phyloP scores from a whole-genome alignment of 2,113 vertebrate genomes.

The Channa argus region DNA sequence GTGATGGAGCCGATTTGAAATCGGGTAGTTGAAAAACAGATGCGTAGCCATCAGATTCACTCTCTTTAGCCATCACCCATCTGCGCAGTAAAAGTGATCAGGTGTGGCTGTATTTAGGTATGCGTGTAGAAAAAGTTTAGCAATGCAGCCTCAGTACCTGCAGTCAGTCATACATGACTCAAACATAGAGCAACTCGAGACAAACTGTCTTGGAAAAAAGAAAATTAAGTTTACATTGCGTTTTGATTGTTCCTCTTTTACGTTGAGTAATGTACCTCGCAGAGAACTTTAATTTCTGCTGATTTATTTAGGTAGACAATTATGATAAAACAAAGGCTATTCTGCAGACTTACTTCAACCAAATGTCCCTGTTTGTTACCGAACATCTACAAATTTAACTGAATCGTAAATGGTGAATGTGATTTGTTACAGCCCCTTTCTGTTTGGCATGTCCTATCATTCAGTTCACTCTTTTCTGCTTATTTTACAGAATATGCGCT shows the following conservation, averaged over 20 bases:
- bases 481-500: background rate
- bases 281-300: constrained; percentile 7
- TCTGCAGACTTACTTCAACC: constrained; percentile 1
- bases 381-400: constrained; percentile 2
- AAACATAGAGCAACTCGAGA: background rate
- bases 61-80: constrained; percentile 7
- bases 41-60: constrained; percentile 41
- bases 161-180: background rate
- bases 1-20: constrained; percentile 34
- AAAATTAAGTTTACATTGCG: background rate
- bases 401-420: constrained; percentile 18
- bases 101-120: background rate
- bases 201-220: background rate
- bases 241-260: background rate
- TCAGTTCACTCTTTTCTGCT: constrained; percentile 9
- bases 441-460: background rate
- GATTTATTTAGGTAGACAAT: constrained; percentile 23
- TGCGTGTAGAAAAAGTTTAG: background rate
- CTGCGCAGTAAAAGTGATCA: constrained; percentile 28
- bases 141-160: background rate
- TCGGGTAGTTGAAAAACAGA: constrained; percentile 46
- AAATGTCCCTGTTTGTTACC: constrained; percentile 9
- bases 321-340: constrained; percentile 8
- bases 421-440: constrained; percentile 26
- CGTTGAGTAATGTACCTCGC: constrained; percentile 20